These are phyloP conservation scores for Alitta virens DNA, from an alignment of 2,888 invertebrate genomes.

Conservation along the genomic window DNA sequence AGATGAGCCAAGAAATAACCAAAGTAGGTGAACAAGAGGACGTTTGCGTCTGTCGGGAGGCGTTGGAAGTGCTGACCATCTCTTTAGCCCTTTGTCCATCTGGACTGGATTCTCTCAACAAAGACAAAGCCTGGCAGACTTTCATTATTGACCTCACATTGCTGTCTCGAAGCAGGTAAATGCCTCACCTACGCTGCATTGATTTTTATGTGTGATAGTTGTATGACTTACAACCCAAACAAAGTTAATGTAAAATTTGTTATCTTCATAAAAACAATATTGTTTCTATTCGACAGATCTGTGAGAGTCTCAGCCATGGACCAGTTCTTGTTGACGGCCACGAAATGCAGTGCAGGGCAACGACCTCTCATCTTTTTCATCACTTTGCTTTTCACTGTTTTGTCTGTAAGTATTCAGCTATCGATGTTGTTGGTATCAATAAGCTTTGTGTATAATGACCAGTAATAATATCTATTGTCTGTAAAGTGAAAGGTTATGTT, in stretches of 20 bases:
- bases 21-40: conserved; percentile 51
- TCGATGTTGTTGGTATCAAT: neutral
- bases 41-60: conserved; percentile 78
- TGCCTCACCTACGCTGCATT: neutral
- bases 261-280: neutral
- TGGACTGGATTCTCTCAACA: conserved; percentile 76
- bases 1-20: neutral
- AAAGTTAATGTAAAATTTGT: too few relatives aligned
- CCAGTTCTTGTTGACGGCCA: conserved; percentile 77
- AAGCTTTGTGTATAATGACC: too few relatives aligned
- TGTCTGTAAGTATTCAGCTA: conserved; percentile 44
- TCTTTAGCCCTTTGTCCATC: conserved; percentile 86
- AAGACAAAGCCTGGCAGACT: conserved; percentile 81
- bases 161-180: conserved; percentile 67
- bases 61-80: conserved; percentile 86
- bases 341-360: conserved; percentile 70
- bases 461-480: too few relatives aligned
- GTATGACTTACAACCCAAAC: too few relatives aligned
- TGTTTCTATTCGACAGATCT: conserved; percentile 50
- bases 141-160: conserved; percentile 86
- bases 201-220: neutral
- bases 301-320: conserved; percentile 78
- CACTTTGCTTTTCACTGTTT: conserved; percentile 67
- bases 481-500: too few relatives aligned
- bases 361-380: conserved; percentile 68